Percentiles rank a stretch among this genome's conserved stretches.
phyloP scores from a whole-genome alignment of 2,888 invertebrate species.

The Eilema griseolum region DNA sequence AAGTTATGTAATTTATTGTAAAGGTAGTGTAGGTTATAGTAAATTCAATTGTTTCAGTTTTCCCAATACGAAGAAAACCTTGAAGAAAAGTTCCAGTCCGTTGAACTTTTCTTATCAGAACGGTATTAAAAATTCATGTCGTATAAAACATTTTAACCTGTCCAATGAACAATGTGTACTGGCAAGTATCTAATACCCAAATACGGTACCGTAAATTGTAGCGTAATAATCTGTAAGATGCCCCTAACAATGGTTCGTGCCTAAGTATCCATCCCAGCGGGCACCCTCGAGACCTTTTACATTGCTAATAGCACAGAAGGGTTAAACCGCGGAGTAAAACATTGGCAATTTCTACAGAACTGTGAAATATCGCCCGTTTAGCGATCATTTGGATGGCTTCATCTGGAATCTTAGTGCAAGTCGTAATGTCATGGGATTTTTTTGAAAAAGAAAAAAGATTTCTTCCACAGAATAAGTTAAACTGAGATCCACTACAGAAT shows the following conservation, averaged over 20 bases:
- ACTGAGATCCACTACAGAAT: too few species aligned
- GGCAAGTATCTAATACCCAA: slow-evolving; percentile 15
- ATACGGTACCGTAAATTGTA: slow-evolving; percentile 21
- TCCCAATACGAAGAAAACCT: slow-evolving; percentile 20
- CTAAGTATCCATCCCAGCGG: slow-evolving; percentile 28
- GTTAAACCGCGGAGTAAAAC: slow-evolving; percentile 41
- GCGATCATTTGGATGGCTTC: slow-evolving; percentile 51
- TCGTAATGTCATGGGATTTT: slow-evolving; percentile 11
- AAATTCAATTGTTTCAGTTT: slow-evolving; percentile 7
- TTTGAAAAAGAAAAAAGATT: not conserved
- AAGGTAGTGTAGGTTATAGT: not conserved
- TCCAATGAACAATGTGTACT: not conserved
- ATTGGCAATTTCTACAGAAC: slow-evolving; percentile 40
- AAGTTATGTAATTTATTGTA: not conserved
- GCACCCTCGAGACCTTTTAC: slow-evolving; percentile 60
- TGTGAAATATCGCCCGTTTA: slow-evolving; percentile 43
- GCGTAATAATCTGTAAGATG: slow-evolving; percentile 51
- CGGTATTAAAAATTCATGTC: slow-evolving; percentile 23
- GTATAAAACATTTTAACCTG: not conserved
- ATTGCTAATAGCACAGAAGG: slow-evolving; percentile 48
- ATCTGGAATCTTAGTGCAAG: slow-evolving; percentile 22
- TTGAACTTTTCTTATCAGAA: slow-evolving; percentile 29
- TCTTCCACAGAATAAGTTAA: too few species aligned
- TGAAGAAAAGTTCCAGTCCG: slow-evolving; percentile 23
- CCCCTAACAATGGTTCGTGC: slow-evolving; percentile 55